These are phyloP conservation scores for Lytechinus variegatus DNA, from an alignment of 35 echinoderm and acorn worm species.

Conservation along the genomic window DNA sequence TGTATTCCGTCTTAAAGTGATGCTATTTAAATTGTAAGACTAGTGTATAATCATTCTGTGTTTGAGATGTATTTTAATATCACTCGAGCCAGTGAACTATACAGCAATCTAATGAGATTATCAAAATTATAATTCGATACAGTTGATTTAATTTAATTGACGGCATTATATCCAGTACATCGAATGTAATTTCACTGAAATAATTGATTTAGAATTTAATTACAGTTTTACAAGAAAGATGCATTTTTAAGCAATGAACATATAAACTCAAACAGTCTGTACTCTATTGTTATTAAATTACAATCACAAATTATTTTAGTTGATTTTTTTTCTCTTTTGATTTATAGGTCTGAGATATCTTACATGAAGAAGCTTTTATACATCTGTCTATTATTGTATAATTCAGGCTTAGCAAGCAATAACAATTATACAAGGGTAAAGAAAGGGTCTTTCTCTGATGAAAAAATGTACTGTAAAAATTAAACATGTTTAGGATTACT, in stretches of 20 bases:
- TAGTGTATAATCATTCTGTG: too few species aligned
- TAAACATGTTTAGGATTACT: not conserved
- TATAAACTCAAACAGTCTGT: too few species aligned
- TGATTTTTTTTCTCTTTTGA: too few species aligned
- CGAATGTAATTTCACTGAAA: too few species aligned
- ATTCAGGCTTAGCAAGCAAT: conserved; percentile 1
- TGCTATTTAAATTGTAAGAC: not conserved
- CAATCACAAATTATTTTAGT: too few species aligned
- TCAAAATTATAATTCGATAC: too few species aligned
- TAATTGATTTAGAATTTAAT: not conserved
- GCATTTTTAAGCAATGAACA: too few species aligned
- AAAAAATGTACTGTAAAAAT: not conserved
- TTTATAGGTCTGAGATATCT: too few species aligned
- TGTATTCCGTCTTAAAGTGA: not conserved
- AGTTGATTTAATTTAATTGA: too few species aligned
- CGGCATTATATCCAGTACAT: too few species aligned
- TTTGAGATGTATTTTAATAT: not conserved
- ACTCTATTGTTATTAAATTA: too few species aligned
- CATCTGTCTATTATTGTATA: not conserved
- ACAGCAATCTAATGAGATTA: not conserved
- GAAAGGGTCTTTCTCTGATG: not conserved
- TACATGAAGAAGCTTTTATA: too few species aligned
- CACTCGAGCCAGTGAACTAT: not conserved
- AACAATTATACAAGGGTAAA: not conserved
- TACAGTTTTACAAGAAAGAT: not conserved